Percentiles rank a stretch among this genome's conserved stretches.
Conservation (phyloP, 23 tunicate species). For the Corella eumyota region DNA sequence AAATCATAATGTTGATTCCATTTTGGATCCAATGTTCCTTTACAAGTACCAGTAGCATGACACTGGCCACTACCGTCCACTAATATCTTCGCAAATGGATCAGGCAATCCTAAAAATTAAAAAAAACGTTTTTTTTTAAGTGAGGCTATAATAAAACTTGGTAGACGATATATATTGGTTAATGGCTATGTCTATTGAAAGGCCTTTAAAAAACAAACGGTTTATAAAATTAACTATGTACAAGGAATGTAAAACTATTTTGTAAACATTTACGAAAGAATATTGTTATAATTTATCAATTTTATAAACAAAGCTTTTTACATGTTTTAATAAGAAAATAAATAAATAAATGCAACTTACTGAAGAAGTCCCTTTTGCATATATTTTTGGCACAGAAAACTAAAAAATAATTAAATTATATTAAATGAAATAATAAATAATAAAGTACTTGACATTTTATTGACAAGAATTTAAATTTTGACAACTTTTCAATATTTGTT, state of each 20-base stretch:
- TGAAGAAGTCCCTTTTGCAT: constrained; percentile 88
- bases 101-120: constrained; percentile 75
- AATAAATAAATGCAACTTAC: constrained; percentile 34
- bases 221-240: no score
- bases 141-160: background rate
- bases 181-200: no score
- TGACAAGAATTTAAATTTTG: no score
- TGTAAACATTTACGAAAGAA: no score
- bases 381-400: constrained; percentile 94
- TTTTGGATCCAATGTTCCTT: constrained; percentile 81
- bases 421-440: no score
- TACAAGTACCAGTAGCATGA: constrained; percentile 66
- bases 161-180: no score
- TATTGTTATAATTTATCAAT: no score
- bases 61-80: constrained; percentile 90
- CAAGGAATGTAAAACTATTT: no score
- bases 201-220: no score
- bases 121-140: background rate
- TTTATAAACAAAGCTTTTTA: no score
- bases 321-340: background rate
- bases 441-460: no score
- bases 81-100: constrained; percentile 76
- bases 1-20: constrained; percentile 93
- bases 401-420: constrained; percentile 37
- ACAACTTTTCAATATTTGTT: no score